Evolutionary conservation across 2,797 vertebrate species (phyloP).

Genomic region (Helarctos malayanus): DNA sequence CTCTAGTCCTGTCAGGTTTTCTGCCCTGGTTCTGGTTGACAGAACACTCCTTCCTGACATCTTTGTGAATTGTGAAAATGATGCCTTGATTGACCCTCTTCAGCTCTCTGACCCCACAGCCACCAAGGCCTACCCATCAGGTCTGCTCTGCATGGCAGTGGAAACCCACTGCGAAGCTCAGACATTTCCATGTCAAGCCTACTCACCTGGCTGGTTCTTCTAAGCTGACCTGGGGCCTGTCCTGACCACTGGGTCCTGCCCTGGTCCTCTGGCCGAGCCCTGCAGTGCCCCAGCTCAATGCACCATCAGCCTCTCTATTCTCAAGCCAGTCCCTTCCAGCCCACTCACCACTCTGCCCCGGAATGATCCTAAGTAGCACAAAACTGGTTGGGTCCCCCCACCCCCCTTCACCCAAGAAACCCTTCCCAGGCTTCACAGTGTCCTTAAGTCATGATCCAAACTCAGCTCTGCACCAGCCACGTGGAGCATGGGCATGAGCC

Average conservation of each 20-base stretch:
- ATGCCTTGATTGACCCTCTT: background rate
- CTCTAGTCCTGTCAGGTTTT: slow-evolving; percentile 1
- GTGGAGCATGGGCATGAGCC: background rate
- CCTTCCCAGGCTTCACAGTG: background rate
- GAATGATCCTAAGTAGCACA: background rate
- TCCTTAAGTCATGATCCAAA: background rate
- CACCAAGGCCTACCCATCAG: background rate
- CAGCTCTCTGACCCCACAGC: background rate
- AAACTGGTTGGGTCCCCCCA: background rate
- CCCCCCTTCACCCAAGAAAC: background rate
- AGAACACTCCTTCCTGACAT: slow-evolving; percentile 47
- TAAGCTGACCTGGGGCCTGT: background rate
- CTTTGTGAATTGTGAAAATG: background rate
- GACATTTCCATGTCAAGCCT: background rate
- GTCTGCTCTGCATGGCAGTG: background rate
- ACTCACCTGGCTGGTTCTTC: background rate
- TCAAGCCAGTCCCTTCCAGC: background rate
- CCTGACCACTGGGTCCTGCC: background rate
- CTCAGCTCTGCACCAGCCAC: background rate
- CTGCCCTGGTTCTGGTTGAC: slow-evolving; percentile 55
- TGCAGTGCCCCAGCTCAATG: background rate
- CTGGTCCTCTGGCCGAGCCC: background rate
- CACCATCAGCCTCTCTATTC: background rate
- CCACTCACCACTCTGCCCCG: background rate
- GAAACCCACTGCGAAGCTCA: background rate